Evolutionary conservation across 35 echinoderm and acorn worm species (phyloP), one percentile per base, ranked within the genome.

Genomic region (Strongylocentrotus purpuratus): DNA sequence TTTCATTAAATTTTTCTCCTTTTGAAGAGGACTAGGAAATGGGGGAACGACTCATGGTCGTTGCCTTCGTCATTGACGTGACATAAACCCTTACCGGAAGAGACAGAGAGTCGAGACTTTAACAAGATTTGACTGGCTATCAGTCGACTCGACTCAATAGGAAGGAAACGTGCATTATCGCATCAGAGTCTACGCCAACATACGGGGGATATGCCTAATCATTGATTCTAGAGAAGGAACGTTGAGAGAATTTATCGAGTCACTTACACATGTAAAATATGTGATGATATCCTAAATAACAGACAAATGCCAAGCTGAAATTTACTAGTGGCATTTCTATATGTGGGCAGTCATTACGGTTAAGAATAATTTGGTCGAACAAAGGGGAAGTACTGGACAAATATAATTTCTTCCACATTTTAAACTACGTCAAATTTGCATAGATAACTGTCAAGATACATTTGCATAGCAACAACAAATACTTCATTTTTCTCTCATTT

Each of bases 101-200:
- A 78, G 65, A 78, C 65, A 78, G 7, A n/a, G 65, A 78, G 18
- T 28, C 65, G 65, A 78, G 65, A 78, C 65, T 78, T 78, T 78
- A 78, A 78, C 65, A n/a, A 78, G 65, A 78, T 78, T 78, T n/a
- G 65, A 78, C 65, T 78, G 65, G 65, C 65, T 15, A 78, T 78
- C 65, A 78, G 65, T 78, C 65, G 65, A 78, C 22, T 78, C n/a
- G 65, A 78, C 65, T 78, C 8, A 7, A 78, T 31, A 7, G 65
- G 65, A 78, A 78, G 65, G 65, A 78, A 78, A 78, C 65, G 20
- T 22, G 65, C 65, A 78, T 78, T 78, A 78, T 78, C 65, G 20
- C 65, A 78, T 78, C 65, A 78, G 65, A n/a, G 65, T 78, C 65
- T 78, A 78, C 22, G 65, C 65, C 65, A 78, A 78, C 65, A 28